Conservation (phyloP, 2,113 vertebrate species). For the Elanoides forficatus region DNA sequence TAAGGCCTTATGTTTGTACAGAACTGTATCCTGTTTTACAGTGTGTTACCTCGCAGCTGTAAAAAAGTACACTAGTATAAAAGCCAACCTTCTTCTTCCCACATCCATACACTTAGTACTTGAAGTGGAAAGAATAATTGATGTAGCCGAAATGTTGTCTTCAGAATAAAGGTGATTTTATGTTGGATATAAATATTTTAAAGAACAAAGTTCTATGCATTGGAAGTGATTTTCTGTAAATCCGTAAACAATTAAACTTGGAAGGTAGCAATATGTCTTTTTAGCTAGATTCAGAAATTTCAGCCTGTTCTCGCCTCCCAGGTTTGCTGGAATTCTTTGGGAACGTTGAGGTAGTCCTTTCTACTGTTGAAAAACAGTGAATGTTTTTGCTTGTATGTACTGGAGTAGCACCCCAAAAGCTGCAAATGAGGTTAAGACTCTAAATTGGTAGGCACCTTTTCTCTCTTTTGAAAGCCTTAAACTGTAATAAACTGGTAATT, state of each 20-base stretch:
- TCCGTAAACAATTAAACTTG: not conserved
- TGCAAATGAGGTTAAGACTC: not conserved
- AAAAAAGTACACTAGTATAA: not conserved
- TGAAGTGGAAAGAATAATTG: not conserved
- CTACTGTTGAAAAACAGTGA: not conserved
- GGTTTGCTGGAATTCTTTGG: not conserved
- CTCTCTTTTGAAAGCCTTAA: not conserved
- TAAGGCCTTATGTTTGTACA: not conserved
- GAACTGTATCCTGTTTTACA: not conserved
- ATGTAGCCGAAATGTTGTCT: not conserved
- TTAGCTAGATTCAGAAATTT: not conserved
- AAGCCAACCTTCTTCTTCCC: not conserved
- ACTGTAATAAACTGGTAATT: not conserved
- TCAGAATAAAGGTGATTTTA: not conserved
- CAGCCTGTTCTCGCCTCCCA: not conserved
- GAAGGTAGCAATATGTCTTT: not conserved
- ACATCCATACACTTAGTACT: not conserved
- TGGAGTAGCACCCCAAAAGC: not conserved
- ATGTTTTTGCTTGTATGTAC: not conserved
- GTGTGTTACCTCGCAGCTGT: not conserved
- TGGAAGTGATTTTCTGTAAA: not conserved
- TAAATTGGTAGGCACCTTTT: not conserved
- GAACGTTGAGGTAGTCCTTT: not conserved
- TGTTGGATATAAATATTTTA: not conserved
- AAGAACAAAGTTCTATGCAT: not conserved